Evolutionary conservation across 2,888 invertebrate species (phyloP).

Genomic region (Drosophila peninsularis): DNA sequence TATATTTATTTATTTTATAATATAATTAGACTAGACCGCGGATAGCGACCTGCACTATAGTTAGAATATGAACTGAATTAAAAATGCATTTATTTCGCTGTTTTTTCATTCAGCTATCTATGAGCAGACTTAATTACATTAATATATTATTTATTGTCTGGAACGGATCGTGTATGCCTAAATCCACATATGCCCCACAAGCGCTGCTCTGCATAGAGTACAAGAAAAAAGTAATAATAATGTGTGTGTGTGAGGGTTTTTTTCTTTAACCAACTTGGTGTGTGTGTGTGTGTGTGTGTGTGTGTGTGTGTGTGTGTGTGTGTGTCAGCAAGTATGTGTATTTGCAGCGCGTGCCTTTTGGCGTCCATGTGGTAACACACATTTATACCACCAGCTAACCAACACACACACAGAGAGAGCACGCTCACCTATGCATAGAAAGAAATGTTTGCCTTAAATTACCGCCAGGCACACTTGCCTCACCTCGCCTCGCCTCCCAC

Average conservation of each 20-base stretch:
- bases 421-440: slow-evolving; percentile 59
- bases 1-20: neutral
- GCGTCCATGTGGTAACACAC: slow-evolving; percentile 57
- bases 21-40: neutral
- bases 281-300: slow-evolving; percentile 12
- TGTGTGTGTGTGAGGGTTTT: slow-evolving; percentile 13
- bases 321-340: slow-evolving; percentile 31
- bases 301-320: slow-evolving; percentile 18
- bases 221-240: neutral
- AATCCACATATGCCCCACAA: slow-evolving; percentile 2
- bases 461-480: slow-evolving; percentile 46
- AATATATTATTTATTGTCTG: slow-evolving; percentile 6
- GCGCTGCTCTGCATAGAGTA: neutral
- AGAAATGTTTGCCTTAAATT: slow-evolving; percentile 76
- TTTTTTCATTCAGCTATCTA: too few relatives aligned
- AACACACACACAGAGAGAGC: slow-evolving; percentile 4
- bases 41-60: neutral
- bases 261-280: slow-evolving; percentile 4
- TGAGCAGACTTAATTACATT: neutral
- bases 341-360: slow-evolving; percentile 60
- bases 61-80: neutral
- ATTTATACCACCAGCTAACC: slow-evolving; percentile 20
- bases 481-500: neutral
- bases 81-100: slow-evolving; percentile 1
- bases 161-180: slow-evolving; percentile 7